Evolutionary conservation across 2,113 vertebrate genomes (phyloP).

Genomic region (Calidris pugnax): DNA sequence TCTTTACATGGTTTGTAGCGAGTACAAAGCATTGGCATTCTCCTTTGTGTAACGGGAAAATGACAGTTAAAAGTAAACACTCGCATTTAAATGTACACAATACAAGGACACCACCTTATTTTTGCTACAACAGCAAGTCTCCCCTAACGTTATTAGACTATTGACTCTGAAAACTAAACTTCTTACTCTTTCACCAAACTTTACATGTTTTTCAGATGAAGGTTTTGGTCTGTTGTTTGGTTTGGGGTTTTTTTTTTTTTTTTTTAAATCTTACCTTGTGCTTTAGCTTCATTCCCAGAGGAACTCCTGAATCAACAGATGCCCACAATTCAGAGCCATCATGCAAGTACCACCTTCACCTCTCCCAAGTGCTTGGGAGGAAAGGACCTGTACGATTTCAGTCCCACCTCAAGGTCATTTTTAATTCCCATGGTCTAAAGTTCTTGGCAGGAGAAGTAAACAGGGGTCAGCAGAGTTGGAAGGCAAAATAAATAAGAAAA

Average conservation of each 20-base stretch:
- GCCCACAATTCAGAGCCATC: neutral
- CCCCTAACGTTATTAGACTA: neutral
- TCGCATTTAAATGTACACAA: neutral
- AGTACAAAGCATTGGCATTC: conserved; percentile 16
- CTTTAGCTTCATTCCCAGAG: neutral
- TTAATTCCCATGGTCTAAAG: neutral
- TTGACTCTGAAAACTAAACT: neutral
- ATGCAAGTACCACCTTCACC: neutral
- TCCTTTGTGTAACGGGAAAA: neutral
- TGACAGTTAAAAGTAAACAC: conserved; percentile 30
- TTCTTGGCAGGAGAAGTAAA: neutral
- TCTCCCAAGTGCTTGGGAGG: neutral
- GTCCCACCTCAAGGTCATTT: neutral
- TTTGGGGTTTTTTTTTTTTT: neutral
- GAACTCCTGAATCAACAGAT: neutral
- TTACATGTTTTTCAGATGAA: neutral
- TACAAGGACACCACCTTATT: neutral
- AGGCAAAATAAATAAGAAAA: neutral
- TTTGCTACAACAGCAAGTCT: neutral
- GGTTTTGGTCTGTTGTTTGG: neutral
- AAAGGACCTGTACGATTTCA: neutral
- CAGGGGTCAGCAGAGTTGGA: neutral
- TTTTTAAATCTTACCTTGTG: neutral
- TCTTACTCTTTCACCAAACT: neutral
- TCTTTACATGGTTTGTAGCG: neutral